phyloP scores from a whole-genome alignment of 2,888 invertebrate species.

The Eupithecia tripunctaria region DNA sequence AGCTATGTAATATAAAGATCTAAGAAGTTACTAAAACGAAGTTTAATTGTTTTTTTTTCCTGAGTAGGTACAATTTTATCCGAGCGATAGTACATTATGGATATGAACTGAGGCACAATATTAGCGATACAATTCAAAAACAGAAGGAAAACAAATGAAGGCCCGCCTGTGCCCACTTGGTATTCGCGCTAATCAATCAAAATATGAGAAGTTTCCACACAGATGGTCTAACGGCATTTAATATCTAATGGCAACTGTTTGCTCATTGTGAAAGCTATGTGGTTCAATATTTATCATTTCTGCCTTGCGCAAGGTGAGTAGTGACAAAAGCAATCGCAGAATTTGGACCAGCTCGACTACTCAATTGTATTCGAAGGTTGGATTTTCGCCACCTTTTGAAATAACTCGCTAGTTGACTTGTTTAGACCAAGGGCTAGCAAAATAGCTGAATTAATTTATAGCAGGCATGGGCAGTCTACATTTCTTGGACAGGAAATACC shows the following conservation, averaged over 20 bases:
- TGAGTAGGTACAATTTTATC: background rate
- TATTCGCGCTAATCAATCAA: slow-evolving; percentile 67
- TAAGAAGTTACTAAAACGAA: background rate
- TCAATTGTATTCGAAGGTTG: slow-evolving; percentile 43
- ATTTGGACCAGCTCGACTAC: slow-evolving; percentile 41
- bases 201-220: slow-evolving; percentile 52
- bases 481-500: slow-evolving; percentile 28
- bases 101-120: background rate
- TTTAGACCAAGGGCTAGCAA: slow-evolving; percentile 41
- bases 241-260: slow-evolving; percentile 46
- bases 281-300: slow-evolving; percentile 48
- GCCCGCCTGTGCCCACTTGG: slow-evolving; percentile 21
- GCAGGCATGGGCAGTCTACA: slow-evolving; percentile 11
- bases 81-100: background rate
- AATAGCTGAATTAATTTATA: slow-evolving; percentile 39
- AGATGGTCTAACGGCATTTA: slow-evolving; percentile 44
- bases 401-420: slow-evolving; percentile 39
- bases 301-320: slow-evolving; percentile 60
- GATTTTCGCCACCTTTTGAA: slow-evolving; percentile 48
- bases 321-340: slow-evolving; percentile 60
- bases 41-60: background rate
- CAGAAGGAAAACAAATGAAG: slow-evolving; percentile 33
- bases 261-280: slow-evolving; percentile 67
- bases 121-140: background rate
- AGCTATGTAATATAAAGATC: no score